Evolutionary conservation across 2,113 vertebrate genomes (phyloP).

Genomic region (Nansenia antarctica): DNA sequence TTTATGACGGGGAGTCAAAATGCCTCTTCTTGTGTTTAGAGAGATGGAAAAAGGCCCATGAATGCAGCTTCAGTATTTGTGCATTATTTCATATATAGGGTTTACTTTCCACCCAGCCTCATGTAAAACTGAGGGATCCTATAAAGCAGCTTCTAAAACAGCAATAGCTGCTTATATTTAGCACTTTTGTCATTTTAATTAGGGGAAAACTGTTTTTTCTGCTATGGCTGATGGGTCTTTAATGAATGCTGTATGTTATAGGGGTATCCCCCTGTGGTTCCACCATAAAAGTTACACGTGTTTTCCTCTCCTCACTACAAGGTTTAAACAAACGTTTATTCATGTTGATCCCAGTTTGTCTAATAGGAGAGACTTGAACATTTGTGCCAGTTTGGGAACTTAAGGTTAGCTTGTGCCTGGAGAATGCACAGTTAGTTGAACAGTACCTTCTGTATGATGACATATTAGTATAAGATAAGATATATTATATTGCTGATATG

Average conservation of each 20-base stretch:
- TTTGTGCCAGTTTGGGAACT: background rate
- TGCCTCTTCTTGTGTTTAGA: constrained; percentile 30
- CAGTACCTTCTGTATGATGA: background rate
- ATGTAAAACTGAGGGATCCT: constrained; percentile 43
- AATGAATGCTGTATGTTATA: constrained; percentile 57
- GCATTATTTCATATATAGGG: constrained; percentile 42
- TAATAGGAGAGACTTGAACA: constrained; percentile 9
- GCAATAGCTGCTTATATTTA: constrained; percentile 48
- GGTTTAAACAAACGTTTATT: constrained; percentile 53
- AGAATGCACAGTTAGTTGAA: background rate
- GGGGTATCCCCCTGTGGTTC: constrained; percentile 26
- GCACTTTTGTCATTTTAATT: constrained; percentile 63
- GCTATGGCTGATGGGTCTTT: constrained; percentile 5
- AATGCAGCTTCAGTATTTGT: constrained; percentile 41
- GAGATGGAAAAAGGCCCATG: constrained; percentile 24
- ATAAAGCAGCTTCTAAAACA: constrained; percentile 59
- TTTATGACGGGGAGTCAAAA: constrained; percentile 55
- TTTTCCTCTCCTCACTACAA: constrained; percentile 42
- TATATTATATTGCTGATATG: background rate
- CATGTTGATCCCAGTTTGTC: constrained; percentile 48
- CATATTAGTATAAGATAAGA: background rate
- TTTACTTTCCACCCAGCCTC: constrained; percentile 38
- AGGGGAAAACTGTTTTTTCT: constrained; percentile 47
- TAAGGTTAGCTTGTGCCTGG: background rate
- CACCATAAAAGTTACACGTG: constrained; percentile 59